Evolutionary conservation across 35 echinoderm and acorn worm species (phyloP).

Genomic region (Stichopus chloronotus): DNA sequence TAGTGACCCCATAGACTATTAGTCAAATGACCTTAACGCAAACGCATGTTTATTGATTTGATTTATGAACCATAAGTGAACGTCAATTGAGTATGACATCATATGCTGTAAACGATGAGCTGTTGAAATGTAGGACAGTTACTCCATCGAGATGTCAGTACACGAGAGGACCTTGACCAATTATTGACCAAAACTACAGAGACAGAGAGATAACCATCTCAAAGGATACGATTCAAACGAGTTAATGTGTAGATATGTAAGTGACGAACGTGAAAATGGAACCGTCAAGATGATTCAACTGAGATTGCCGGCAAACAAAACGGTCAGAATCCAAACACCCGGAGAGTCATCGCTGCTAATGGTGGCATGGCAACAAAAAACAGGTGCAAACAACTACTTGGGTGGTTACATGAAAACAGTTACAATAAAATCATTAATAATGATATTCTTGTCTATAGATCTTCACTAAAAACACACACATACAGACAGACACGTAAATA

Average conservation of each 20-base stretch:
- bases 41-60: no score
- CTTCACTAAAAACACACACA: background rate
- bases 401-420: conserved; percentile 25
- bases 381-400: conserved; percentile 46
- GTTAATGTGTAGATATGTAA: conserved; percentile 41
- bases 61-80: no score
- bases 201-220: no score
- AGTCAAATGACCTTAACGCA: no score
- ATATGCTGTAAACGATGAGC: no score
- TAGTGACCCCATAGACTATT: no score
- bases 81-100: no score
- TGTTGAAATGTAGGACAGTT: no score
- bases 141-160: no score
- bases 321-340: conserved; percentile 7
- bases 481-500: background rate
- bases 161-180: no score
- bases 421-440: conserved; percentile 19
- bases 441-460: background rate
- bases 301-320: conserved; percentile 5
- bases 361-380: conserved; percentile 28
- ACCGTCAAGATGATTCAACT: conserved; percentile 2
- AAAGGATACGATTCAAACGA: no score
- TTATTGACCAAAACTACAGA: no score
- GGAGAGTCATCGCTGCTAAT: conserved; percentile 1
- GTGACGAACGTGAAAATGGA: background rate